Evolutionary conservation across 2,888 invertebrate species (phyloP).

Genomic region (Tetropium fuscum): DNA sequence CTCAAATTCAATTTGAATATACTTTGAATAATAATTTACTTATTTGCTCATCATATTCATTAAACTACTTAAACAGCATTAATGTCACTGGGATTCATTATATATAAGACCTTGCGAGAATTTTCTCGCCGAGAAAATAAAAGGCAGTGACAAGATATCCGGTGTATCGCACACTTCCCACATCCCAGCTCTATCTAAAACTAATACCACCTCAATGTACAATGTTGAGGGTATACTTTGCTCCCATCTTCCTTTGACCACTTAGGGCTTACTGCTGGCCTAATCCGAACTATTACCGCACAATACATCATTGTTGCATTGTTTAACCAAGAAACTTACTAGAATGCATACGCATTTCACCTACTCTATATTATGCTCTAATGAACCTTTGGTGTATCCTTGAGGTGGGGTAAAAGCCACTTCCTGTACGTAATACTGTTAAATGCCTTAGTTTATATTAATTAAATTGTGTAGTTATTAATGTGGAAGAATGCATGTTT

Average conservation of each 20-base stretch:
- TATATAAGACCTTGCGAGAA: no score
- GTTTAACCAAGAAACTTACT: conserved; percentile 46
- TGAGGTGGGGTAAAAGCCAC: conserved; percentile 2
- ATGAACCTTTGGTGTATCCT: not conserved
- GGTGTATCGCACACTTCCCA: no score
- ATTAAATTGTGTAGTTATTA: conserved; percentile 13
- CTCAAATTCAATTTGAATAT: no score
- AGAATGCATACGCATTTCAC: conserved; percentile 27
- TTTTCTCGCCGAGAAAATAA: no score
- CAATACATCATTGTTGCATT: conserved; percentile 48
- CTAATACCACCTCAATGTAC: conserved; percentile 8
- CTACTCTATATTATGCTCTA: not conserved
- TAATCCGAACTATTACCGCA: conserved; percentile 31
- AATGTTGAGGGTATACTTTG: no score
- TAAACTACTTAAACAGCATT: no score
- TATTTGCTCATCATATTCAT: no score
- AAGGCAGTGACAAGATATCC: no score
- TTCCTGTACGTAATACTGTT: conserved; percentile 3
- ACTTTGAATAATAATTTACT: no score
- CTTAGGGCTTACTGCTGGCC: conserved; percentile 1
- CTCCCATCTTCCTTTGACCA: not conserved
- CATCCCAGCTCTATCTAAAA: no score
- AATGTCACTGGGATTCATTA: no score
- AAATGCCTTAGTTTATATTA: conserved; percentile 3
- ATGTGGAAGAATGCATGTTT: conserved; percentile 21